Conservation (phyloP, 2,797 vertebrate genomes). For the Sebastes diaconus region DNA sequence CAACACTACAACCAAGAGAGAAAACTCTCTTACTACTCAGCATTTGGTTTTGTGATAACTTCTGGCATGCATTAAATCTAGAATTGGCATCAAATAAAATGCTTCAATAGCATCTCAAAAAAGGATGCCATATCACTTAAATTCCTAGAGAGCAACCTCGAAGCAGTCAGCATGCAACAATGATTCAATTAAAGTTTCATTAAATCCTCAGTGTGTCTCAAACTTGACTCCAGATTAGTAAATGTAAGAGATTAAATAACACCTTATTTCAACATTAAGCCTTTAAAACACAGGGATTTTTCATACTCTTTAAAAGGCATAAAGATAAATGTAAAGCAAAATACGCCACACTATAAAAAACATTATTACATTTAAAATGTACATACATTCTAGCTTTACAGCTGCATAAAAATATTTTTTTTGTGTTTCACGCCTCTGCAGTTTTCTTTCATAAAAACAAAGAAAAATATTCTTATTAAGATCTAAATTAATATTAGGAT, state of each 20-base stretch:
- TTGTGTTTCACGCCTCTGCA: neutral
- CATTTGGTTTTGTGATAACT: neutral
- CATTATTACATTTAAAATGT: conserved; percentile 42
- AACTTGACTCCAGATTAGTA: neutral
- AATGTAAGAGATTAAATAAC: conserved; percentile 5
- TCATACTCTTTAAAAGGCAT: conserved; percentile 44
- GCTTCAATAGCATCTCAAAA: neutral
- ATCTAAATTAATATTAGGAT: conserved; percentile 6
- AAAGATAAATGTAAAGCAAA: conserved; percentile 17
- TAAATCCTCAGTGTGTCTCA: conserved; percentile 13
- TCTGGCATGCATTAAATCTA: neutral
- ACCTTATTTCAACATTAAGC: neutral
- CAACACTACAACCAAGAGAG: neutral
- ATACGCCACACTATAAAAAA: conserved; percentile 38
- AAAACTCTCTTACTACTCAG: neutral
- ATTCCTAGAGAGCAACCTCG: neutral
- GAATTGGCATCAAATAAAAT: neutral
- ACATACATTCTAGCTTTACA: conserved; percentile 14
- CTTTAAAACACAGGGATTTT: neutral
- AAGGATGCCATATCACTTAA: neutral
- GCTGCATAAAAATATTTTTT: conserved; percentile 1
- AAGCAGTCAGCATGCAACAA: neutral
- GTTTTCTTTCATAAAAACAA: neutral
- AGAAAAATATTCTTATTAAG: neutral
- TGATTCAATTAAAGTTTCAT: neutral